A percentile compares a stretch with the other conserved stretches of the same genome.
phyloP scores from a whole-genome alignment of 2,888 invertebrate species.

The Ophion obscuratus region DNA sequence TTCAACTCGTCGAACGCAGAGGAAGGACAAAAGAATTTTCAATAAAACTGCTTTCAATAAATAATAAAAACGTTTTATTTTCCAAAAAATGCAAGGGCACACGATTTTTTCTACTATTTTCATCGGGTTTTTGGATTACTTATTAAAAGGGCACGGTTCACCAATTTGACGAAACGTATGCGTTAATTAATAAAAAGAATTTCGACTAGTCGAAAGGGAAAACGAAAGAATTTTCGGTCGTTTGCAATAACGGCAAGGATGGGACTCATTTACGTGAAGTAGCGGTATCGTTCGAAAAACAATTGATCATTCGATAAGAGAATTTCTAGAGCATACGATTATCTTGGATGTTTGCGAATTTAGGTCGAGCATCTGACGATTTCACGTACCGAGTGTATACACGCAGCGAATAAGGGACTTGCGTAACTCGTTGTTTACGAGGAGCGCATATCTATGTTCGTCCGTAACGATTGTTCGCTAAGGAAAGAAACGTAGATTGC shows the following conservation, averaged over 20 bases:
- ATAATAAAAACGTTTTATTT: too few species aligned
- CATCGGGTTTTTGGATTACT: too few species aligned
- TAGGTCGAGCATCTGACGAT: slow-evolving; percentile 27
- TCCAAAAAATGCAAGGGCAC: too few species aligned
- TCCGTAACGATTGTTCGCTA: not conserved
- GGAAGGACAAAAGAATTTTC: not conserved
- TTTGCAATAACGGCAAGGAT: not conserved
- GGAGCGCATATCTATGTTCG: not conserved
- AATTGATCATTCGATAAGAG: slow-evolving; percentile 15
- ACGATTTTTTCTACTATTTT: too few species aligned
- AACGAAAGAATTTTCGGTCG: not conserved
- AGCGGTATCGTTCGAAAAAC: slow-evolving; percentile 1
- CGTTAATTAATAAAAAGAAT: too few species aligned
- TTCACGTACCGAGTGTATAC: slow-evolving; percentile 37
- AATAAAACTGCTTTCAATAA: too few species aligned
- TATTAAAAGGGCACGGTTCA: too few species aligned
- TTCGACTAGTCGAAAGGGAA: not conserved
- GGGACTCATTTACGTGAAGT: not conserved
- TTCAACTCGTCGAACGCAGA: not conserved
- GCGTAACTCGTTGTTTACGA: slow-evolving; percentile 6
- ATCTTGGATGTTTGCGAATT: slow-evolving; percentile 20
- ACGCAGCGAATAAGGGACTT: slow-evolving; percentile 1
- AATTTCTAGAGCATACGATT: slow-evolving; percentile 14
- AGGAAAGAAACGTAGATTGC: not conserved
- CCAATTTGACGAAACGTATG: too few species aligned